Conservation (phyloP, 2,113 vertebrate genomes). For the Osmerus mordax region DNA sequence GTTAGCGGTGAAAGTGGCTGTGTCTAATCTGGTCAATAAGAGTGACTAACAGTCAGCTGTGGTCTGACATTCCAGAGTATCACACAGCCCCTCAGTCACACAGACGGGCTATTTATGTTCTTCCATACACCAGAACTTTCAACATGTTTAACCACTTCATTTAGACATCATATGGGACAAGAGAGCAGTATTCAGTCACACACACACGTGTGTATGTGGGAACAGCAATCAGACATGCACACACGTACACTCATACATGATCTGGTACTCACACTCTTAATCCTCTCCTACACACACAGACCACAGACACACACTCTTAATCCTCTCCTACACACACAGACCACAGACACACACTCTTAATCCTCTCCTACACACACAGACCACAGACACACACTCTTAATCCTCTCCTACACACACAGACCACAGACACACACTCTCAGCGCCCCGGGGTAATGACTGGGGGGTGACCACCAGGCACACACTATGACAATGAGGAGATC, state of each 20-base stretch:
- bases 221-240: not conserved
- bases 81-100: conserved; percentile 21
- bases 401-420: not conserved
- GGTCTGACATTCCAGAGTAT: conserved; percentile 47
- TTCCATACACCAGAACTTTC: not conserved
- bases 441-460: too few relatives aligned
- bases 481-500: too few relatives aligned
- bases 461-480: too few relatives aligned
- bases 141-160: not conserved
- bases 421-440: too few relatives aligned
- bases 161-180: not conserved
- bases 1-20: conserved; percentile 4
- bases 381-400: too few relatives aligned
- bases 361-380: not conserved
- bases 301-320: too few relatives aligned
- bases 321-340: not conserved
- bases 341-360: too few relatives aligned
- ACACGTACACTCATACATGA: not conserved
- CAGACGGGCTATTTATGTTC: conserved; percentile 35
- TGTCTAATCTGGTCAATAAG: conserved; percentile 28
- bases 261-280: too few relatives aligned
- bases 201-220: conserved; percentile 1
- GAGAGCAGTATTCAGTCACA: not conserved
- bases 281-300: not conserved
- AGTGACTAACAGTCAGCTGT: conserved; percentile 35